A percentile compares a stretch with the other conserved stretches of the same genome.
Evolutionary conservation across 2,797 vertebrate genomes (phyloP).

Genomic region (Tarsius wallacei): DNA sequence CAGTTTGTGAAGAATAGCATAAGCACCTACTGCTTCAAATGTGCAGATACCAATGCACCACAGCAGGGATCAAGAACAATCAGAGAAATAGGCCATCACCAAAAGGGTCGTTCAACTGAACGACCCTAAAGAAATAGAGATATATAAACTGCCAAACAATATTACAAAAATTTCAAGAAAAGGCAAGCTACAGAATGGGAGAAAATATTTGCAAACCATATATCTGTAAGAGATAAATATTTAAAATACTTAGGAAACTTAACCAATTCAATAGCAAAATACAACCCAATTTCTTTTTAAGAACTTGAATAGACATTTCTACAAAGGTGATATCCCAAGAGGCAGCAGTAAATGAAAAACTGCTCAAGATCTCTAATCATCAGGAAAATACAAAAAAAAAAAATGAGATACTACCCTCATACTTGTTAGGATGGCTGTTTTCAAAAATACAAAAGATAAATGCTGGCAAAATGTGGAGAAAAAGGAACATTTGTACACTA

Average conservation of each 20-base stretch:
- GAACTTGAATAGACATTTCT: neutral
- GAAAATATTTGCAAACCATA: neutral
- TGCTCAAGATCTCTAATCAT: neutral
- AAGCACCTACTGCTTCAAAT: neutral
- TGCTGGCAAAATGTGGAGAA: neutral
- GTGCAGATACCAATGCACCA: neutral
- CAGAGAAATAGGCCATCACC: too few species aligned
- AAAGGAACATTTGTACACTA: neutral
- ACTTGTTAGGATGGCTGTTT: neutral
- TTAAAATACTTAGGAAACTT: neutral
- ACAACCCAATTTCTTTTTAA: neutral
- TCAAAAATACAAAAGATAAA: neutral
- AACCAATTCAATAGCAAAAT: neutral
- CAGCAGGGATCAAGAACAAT: neutral
- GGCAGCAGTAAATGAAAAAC: neutral
- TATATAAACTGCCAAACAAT: neutral
- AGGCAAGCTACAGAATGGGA: neutral
- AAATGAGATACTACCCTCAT: neutral
- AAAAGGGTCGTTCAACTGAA: neutral
- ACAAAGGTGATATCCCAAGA: neutral
- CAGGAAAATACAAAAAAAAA: neutral
- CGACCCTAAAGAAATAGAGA: neutral
- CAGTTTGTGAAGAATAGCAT: neutral
- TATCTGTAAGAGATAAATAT: neutral
- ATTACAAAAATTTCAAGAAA: neutral